These are phyloP conservation scores for Athetis lepigone DNA, from an alignment of 2,888 invertebrate genomes.

Conservation along the genomic window DNA sequence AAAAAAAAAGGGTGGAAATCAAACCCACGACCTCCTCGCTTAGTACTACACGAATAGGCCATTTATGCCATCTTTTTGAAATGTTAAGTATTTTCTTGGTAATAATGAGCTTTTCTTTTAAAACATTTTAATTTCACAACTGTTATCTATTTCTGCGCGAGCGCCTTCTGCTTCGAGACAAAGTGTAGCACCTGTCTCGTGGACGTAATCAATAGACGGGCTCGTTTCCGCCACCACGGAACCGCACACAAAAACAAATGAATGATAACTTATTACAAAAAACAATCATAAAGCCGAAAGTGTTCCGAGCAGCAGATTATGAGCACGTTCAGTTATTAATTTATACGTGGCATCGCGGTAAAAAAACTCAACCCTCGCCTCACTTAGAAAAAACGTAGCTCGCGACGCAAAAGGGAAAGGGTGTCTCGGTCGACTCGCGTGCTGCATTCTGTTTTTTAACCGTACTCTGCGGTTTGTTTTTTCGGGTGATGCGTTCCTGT, in stretches of 20 bases:
- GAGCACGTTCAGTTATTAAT: constrained; percentile 90
- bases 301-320: constrained; percentile 89
- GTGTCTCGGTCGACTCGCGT: constrained; percentile 87
- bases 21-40: too few species aligned
- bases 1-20: too few species aligned
- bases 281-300: constrained; percentile 87
- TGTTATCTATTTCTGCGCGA: constrained; percentile 45
- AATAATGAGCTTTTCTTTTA: background rate
- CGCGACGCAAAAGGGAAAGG: constrained; percentile 90
- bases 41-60: too few species aligned
- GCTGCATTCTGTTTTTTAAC: constrained; percentile 90
- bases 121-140: constrained; percentile 15
- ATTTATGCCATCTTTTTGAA: too few species aligned
- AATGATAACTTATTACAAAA: constrained; percentile 78
- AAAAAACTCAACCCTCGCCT: constrained; percentile 89
- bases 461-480: constrained; percentile 89
- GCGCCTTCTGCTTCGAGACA: constrained; percentile 43
- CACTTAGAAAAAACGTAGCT: constrained; percentile 86
- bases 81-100: too few species aligned
- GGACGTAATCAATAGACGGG: constrained; percentile 84
- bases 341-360: constrained; percentile 88
- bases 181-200: constrained; percentile 82
- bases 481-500: constrained; percentile 86
- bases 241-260: constrained; percentile 87
- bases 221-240: constrained; percentile 79